These are phyloP conservation scores for Lomographa bimaculata DNA, from an alignment of 2,888 invertebrate species.

Conservation along the genomic window DNA sequence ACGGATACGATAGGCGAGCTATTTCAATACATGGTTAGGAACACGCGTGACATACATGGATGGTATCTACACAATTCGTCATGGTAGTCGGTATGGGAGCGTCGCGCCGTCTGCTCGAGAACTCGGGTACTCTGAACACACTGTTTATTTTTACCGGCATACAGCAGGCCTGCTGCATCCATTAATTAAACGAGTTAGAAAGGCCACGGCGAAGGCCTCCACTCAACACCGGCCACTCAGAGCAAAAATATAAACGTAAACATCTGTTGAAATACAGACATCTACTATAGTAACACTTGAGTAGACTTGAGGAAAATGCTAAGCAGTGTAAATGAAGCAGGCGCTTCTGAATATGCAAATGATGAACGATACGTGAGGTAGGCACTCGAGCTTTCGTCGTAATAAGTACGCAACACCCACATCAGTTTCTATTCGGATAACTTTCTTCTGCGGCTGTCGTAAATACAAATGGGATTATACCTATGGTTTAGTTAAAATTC, in stretches of 20 bases:
- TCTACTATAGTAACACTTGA: no score
- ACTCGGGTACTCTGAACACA: conserved; percentile 49
- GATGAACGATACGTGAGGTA: conserved; percentile 24
- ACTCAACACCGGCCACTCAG: conserved; percentile 31
- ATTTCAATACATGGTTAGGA: conserved; percentile 43
- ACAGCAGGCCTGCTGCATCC: conserved; percentile 38
- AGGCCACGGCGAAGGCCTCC: conserved; percentile 69
- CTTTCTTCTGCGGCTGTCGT: conserved; percentile 47
- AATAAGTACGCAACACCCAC: conserved; percentile 30
- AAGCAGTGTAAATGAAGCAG: conserved; percentile 12
- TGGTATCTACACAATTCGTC: conserved; percentile 56
- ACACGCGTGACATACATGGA: conserved; percentile 36
- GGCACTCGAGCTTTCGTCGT: conserved; percentile 35
- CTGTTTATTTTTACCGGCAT: conserved; percentile 60
- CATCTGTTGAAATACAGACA: conserved; percentile 12
- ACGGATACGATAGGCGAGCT: conserved; percentile 47
- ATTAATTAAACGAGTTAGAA: conserved; percentile 62
- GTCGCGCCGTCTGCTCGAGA: conserved; percentile 63
- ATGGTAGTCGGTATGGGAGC: conserved; percentile 45
- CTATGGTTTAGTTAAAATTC: conserved; percentile 53
- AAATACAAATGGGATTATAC: conserved; percentile 46
- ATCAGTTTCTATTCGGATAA: conserved; percentile 39
- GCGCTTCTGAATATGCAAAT: conserved; percentile 18
- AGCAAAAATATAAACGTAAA: conserved; percentile 23
- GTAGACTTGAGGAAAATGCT: conserved; percentile 13